Percentiles rank a stretch among this genome's conserved stretches.
Conservation (phyloP, 2,113 vertebrate species). For the Nerophis lumbriciformis region DNA sequence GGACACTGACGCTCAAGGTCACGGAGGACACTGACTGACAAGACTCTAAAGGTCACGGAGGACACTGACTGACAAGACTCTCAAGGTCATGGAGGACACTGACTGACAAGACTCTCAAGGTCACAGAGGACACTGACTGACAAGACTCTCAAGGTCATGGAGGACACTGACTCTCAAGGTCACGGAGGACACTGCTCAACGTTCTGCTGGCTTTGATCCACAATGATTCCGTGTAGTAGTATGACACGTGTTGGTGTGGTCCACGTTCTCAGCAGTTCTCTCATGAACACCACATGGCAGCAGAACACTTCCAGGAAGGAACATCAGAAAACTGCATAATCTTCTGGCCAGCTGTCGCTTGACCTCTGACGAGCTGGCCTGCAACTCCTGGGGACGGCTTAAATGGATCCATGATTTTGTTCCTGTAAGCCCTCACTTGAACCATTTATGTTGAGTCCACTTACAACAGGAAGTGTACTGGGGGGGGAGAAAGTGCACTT, state of each 20-base stretch:
- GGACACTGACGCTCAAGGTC: no score
- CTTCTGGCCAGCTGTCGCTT: slow-evolving; percentile 23
- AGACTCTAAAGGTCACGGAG: no score
- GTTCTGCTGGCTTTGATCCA: no score
- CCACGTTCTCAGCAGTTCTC: neutral
- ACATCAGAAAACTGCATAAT: slow-evolving; percentile 7
- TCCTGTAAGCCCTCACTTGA: neutral
- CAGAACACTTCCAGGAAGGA: slow-evolving; percentile 11
- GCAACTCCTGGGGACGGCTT: slow-evolving; percentile 28
- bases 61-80: no score
- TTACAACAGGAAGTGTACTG: slow-evolving; percentile 28
- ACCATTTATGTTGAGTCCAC: slow-evolving; percentile 25
- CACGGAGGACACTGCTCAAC: no score
- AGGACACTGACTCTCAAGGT: no score
- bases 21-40: no score
- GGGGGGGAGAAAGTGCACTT: slow-evolving; percentile 40
- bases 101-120: no score
- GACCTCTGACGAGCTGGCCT: slow-evolving; percentile 17
- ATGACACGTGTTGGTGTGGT: neutral
- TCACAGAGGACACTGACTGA: no score
- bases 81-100: no score
- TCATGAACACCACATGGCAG: slow-evolving; percentile 16
- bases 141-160: no score
- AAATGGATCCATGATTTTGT: slow-evolving; percentile 31
- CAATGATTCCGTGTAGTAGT: no score